Base-by-base conservation (phyloP, 2,888 invertebrate species). In the Liopterus haemorrhoidalis region DNA sequence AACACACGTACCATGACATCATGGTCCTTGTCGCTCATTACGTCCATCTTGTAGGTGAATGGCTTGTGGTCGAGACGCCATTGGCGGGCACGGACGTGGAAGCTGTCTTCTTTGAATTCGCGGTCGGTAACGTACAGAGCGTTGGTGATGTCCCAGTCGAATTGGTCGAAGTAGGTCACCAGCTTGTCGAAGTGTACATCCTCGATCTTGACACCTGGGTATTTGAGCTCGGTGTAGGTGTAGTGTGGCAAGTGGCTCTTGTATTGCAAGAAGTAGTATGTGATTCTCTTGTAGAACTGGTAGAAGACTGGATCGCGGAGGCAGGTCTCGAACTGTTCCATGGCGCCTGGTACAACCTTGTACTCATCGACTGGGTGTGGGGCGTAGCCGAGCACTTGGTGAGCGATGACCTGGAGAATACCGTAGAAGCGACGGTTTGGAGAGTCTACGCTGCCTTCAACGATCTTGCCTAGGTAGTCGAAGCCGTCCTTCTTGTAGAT, bases 261-360 rank as follows among this genome's bases (percentile, higher is more conserved):
- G 73, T 79, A 82, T 48, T 67, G 61, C 33, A 70, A 66, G 72
- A 80, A 80, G 36, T 81, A 65, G 21, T 69, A 62, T 19, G 73
- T 62, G 49, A 82, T 70, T 50, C 74, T 75, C 59, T 80, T 78
- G 72, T 70, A 74, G 41, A 83, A 70, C 61, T 76, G 74, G 66
- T 78, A 85, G 71, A 81, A 82, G 21, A 76, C 78, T 5, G 84
- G 83, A 57, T 84, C 84, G 39, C 80, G 75, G 12, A 80, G 66
- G 4, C 75, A 69, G 4, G 82, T 81, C 58, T 80, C 76, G 56
- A 73, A 75, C 54, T 81, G 74, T 59, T 83, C 79, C 51, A 84
- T 64, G 5, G 69, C 75, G 9, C 81, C 78, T 24, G 82, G 82
- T 0, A 70, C 65, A 42, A 75, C 67, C 46, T 74, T 50, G 40